A percentile compares a stretch with the other conserved stretches of the same genome.
phyloP scores from a whole-genome alignment of 2,797 vertebrate species.

The Erpetoichthys calabaricus region DNA sequence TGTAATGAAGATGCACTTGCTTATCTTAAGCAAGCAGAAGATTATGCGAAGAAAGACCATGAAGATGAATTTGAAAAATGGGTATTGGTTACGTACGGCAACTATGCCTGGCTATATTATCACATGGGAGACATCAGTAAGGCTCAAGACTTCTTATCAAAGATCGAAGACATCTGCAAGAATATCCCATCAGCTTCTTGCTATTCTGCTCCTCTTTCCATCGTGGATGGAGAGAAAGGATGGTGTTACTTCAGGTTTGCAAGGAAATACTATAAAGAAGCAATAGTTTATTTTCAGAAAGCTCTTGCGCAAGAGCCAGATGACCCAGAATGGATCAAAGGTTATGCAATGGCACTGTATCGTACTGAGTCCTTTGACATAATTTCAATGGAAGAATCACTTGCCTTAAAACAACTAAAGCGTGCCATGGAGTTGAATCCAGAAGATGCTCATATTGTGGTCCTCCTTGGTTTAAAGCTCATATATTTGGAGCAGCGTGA shows the following conservation, averaged over 20 bases:
- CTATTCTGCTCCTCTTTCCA: constrained; percentile 24
- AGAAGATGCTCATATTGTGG: too few relatives aligned
- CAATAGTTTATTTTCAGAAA: constrained; percentile 46
- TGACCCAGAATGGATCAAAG: constrained; percentile 39
- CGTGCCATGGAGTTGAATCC: too few relatives aligned
- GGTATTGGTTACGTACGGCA: constrained; percentile 52
- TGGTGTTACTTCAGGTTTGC: constrained; percentile 52
- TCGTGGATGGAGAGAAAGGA: constrained; percentile 42
- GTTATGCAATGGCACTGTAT: constrained; percentile 44
- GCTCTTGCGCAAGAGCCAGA: constrained; percentile 43
- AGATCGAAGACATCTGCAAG: constrained; percentile 31
- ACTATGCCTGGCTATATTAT: constrained; percentile 55
- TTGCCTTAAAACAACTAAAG: too few relatives aligned
- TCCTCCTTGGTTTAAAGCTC: too few relatives aligned
- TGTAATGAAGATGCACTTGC: constrained; percentile 39
- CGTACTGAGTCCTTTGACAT: constrained; percentile 23
- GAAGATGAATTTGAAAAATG: constrained; percentile 25
- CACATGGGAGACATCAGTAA: constrained; percentile 30
- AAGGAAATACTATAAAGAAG: constrained; percentile 28
- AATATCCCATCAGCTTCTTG: constrained; percentile 12
- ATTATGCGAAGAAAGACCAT: constrained; percentile 18
- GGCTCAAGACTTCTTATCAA: constrained; percentile 35
- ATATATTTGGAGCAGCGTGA: too few relatives aligned
- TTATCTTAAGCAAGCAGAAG: constrained; percentile 42
- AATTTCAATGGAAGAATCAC: too few relatives aligned